A percentile compares a stretch with the other conserved stretches of the same genome.
Evolutionary conservation across 2,797 vertebrate genomes (phyloP).

Genomic region (Discoglossus pictus): DNA sequence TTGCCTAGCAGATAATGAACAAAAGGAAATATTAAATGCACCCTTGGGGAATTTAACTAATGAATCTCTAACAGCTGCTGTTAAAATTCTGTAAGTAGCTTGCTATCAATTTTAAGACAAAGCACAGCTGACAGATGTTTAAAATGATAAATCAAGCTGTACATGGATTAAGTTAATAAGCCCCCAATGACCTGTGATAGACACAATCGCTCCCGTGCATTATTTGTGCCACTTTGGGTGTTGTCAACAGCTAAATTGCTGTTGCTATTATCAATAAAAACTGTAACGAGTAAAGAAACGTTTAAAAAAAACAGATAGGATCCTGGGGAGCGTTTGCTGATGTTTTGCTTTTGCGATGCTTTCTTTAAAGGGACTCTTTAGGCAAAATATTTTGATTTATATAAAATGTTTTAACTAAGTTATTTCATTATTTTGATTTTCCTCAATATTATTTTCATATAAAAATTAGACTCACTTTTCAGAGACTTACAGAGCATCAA

Average conservation of each 20-base stretch:
- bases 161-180: constrained; percentile 70
- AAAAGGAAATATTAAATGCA: constrained; percentile 73
- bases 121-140: constrained; percentile 71
- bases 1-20: constrained; percentile 69
- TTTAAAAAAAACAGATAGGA: too few relatives aligned
- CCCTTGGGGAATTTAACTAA: constrained; percentile 71
- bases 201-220: constrained; percentile 63
- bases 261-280: constrained; percentile 55
- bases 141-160: constrained; percentile 70
- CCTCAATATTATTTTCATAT: too few relatives aligned
- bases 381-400: too few relatives aligned
- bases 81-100: constrained; percentile 64
- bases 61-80: constrained; percentile 71
- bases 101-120: constrained; percentile 71
- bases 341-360: too few relatives aligned
- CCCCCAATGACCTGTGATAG: constrained; percentile 64
- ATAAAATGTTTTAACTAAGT: too few relatives aligned
- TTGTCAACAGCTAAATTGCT: constrained; percentile 56
- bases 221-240: constrained; percentile 58
- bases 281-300: constrained; percentile 30
- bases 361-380: too few relatives aligned
- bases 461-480: too few relatives aligned
- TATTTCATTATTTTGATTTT: too few relatives aligned
- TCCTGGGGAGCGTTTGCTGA: too few relatives aligned
- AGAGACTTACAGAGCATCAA: too few relatives aligned